Base-by-base conservation (phyloP, 1,140 invertebrate genomes). In the Drosophila rufa region DNA sequence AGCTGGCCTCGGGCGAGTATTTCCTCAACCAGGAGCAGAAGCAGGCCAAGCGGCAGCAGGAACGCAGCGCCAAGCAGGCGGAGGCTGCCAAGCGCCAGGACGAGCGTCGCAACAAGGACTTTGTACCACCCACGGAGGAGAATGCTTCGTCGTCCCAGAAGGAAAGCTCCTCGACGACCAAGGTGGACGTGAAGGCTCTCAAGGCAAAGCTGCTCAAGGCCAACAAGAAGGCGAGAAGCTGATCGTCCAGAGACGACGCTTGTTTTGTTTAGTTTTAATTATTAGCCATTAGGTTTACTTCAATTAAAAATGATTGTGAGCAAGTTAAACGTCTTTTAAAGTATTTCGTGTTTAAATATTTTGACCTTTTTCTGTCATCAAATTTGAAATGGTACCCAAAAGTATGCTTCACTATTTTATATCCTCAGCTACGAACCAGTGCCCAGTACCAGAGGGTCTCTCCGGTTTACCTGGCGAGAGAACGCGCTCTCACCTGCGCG, bases 1-100 rank as follows among this genome's bases (percentile, higher is more conserved):
- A 98, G 93, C 93, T 99, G 80, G 98, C 97, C n/a, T 95, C 96
- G 65, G 99, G 99, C 60, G 98, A 99, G 94, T 99, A 98, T 93
- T 99, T 99, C 95, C 94, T 99, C 19, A 98, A 96, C 89, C 95
- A 97, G 84, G 95, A 96, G 55, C 96, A 99, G 73, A 97, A 95
- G 90, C 95, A 95, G 75, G 95, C 94, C 4, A 96, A 96, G 87
- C 95, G 94, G 73, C 94, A 95, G 55, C 95, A 96, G 91, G 96
- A 97, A 93, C 96, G 95, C 76, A 95, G 96, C 79, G 95, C 96
- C 53, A 97, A 96, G 92, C 95, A 96, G 89, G 93, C 95, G 75
- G 94, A 96, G 93, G 94, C 95, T 5, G 95, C 95, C 42, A 95
- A 96, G 83, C 95, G 95, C 67, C 95, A 96, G 82, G 94, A 97